phyloP scores from a whole-genome alignment of 2,113 vertebrate species.

The Tyto alba region DNA sequence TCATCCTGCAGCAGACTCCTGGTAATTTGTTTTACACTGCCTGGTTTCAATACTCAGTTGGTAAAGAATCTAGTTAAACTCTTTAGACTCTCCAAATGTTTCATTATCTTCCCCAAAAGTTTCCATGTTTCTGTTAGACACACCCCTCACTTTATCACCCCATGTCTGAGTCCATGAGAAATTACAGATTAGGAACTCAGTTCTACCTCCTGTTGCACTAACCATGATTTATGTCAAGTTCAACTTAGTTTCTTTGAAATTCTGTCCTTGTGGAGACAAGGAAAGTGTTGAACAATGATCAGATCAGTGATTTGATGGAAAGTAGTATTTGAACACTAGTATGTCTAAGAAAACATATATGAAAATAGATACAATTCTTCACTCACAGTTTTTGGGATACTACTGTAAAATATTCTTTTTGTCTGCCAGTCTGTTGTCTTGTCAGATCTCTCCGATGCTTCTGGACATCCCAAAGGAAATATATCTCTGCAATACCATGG shows the following conservation, averaged over 20 bases:
- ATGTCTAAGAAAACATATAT: not conserved
- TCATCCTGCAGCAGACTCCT: not conserved
- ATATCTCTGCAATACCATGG: not conserved
- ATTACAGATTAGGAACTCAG: not conserved
- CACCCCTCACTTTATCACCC: not conserved
- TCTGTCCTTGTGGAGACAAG: not conserved
- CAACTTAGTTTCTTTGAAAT: not conserved
- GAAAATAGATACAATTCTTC: not conserved
- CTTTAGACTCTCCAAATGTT: not conserved
- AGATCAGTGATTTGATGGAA: not conserved
- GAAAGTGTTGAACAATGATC: not conserved
- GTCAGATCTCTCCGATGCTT: not conserved
- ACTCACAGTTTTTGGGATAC: not conserved
- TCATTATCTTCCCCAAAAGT: not conserved
- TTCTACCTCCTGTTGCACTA: not conserved
- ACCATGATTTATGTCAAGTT: not conserved
- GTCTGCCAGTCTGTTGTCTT: not conserved
- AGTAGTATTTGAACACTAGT: not conserved
- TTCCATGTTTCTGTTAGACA: not conserved
- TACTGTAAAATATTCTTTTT: not conserved
- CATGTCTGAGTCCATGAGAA: not conserved
- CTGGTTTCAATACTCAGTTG: not conserved
- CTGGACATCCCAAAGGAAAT: not conserved
- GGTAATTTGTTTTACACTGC: not conserved
- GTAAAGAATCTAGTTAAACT: not conserved